A percentile compares a stretch with the other conserved stretches of the same genome.
Evolutionary conservation across 1,140 invertebrate genomes (phyloP).

Genomic region (Cydia strobilella): DNA sequence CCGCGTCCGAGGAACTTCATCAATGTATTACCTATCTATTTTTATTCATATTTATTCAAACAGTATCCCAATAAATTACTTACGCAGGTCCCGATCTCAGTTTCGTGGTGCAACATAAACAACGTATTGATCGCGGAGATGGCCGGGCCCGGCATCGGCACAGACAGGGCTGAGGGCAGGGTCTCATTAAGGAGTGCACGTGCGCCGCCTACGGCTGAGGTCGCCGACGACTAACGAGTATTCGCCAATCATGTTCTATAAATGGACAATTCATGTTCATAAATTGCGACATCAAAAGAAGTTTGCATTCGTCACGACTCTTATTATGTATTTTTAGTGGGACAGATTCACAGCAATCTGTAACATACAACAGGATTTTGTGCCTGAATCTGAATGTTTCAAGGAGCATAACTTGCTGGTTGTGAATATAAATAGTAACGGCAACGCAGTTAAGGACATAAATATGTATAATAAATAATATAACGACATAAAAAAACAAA

Average conservation of each 20-base stretch:
- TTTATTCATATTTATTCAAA: not conserved
- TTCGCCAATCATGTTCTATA: slow-evolving; percentile 26
- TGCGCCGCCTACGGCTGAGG: slow-evolving; percentile 63
- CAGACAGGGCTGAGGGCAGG: slow-evolving; percentile 40
- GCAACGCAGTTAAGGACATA: too few relatives aligned
- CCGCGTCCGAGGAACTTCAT: not conserved
- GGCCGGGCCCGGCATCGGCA: too few relatives aligned
- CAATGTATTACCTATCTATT: not conserved
- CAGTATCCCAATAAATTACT: not conserved
- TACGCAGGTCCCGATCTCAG: not conserved
- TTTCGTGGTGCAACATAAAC: slow-evolving; percentile 15
- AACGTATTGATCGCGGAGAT: slow-evolving; percentile 54
- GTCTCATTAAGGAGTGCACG: slow-evolving; percentile 70
- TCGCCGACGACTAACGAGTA: slow-evolving; percentile 35
- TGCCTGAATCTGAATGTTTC: too few relatives aligned
- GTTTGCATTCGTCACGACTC: slow-evolving; percentile 9
- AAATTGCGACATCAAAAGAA: slow-evolving; percentile 39
- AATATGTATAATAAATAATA: too few relatives aligned
- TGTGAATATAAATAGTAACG: too few relatives aligned
- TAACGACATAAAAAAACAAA: too few relatives aligned
- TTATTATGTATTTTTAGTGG: not conserved
- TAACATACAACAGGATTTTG: too few relatives aligned
- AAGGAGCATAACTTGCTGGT: too few relatives aligned
- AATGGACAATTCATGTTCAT: slow-evolving; percentile 3
- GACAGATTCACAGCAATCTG: too few relatives aligned